Percentiles rank a stretch among this genome's conserved stretches.
phyloP scores from a whole-genome alignment of 1,140 invertebrate species.

The Manduca sexta region DNA sequence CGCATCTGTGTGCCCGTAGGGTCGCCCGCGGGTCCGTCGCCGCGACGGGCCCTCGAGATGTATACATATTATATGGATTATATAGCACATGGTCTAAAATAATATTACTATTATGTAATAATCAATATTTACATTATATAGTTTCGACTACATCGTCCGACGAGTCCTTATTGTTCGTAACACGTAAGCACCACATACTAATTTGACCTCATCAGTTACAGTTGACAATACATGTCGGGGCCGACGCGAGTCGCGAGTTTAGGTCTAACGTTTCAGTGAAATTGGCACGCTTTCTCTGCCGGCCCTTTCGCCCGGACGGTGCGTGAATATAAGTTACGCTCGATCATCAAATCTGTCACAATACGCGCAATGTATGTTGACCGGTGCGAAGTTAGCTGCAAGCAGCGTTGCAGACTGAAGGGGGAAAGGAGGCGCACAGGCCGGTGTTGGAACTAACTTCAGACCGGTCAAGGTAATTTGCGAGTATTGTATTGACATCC shows the following conservation, averaged over 20 bases:
- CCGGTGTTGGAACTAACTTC: no score
- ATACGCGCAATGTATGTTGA: no score
- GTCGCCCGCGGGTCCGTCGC: neutral
- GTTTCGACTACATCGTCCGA: constrained; percentile 38
- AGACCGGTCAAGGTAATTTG: no score
- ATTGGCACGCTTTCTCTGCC: neutral
- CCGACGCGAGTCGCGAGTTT: neutral
- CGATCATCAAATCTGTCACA: no score
- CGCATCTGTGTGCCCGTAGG: constrained; percentile 39
- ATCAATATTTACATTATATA: constrained; percentile 63
- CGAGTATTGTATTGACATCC: no score
- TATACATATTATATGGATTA: constrained; percentile 54
- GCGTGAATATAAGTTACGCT: constrained; percentile 14
- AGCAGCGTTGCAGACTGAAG: no score
- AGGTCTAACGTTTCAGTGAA: no score
- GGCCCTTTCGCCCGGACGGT: constrained; percentile 39
- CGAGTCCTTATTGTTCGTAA: constrained; percentile 19
- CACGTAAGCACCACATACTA: constrained; percentile 33
- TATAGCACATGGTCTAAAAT: constrained; percentile 69
- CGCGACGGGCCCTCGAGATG: neutral
- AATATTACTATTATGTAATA: constrained; percentile 70
- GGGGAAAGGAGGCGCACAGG: no score
- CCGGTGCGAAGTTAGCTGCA: no score
- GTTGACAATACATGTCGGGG: constrained; percentile 5
- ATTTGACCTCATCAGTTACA: constrained; percentile 10